These are phyloP conservation scores for Rallus crepitans DNA, from an alignment of 2,797 vertebrate genomes.

Conservation along the genomic window DNA sequence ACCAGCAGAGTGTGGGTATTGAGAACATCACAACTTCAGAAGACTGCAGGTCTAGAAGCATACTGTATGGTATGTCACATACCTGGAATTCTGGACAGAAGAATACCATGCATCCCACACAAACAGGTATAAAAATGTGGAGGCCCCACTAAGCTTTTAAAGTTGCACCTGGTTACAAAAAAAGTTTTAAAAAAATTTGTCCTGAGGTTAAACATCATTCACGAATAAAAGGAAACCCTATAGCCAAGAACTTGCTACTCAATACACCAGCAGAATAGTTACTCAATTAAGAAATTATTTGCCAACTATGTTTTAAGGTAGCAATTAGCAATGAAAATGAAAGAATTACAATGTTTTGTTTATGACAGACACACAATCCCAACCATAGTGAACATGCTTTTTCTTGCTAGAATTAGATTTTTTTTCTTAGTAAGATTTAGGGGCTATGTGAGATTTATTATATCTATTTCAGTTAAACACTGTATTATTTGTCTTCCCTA, in stretches of 20 bases:
- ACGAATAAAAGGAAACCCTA: conserved; percentile 2
- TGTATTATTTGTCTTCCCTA: not conserved
- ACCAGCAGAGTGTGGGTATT: not conserved
- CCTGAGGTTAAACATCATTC: conserved; percentile 33
- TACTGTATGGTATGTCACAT: conserved; percentile 35
- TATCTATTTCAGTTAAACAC: not conserved
- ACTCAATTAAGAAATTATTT: conserved; percentile 28
- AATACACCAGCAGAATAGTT: not conserved
- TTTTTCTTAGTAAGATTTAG: conserved; percentile 19
- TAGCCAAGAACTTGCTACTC: conserved; percentile 42
- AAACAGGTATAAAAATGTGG: conserved; percentile 35
- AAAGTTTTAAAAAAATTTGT: not conserved
- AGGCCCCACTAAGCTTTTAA: conserved; percentile 50
- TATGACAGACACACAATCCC: not conserved
- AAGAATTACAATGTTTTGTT: not conserved
- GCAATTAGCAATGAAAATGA: conserved; percentile 5
- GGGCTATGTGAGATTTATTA: conserved; percentile 8
- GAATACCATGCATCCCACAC: not conserved
- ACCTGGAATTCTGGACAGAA: conserved; percentile 66
- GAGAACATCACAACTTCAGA: conserved; percentile 17
- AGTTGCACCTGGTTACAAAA: conserved; percentile 55
- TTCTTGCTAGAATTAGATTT: conserved; percentile 26
- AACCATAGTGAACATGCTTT: not conserved
- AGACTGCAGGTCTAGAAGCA: conserved; percentile 60
- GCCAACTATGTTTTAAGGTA: conserved; percentile 5